Evolutionary conservation across 2,888 invertebrate genomes (phyloP).

Genomic region (Cactoblastis cactorum): DNA sequence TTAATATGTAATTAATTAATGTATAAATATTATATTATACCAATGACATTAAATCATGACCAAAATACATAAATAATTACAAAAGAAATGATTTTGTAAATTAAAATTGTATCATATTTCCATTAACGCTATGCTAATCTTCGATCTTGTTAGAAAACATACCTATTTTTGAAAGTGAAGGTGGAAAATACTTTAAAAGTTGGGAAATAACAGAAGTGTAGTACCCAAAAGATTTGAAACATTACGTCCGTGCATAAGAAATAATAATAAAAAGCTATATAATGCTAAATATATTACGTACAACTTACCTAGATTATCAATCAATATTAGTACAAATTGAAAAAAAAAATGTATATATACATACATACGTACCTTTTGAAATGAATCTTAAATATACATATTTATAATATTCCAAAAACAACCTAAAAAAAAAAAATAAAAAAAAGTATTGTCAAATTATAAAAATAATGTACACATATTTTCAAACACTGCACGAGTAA

Average conservation of each 20-base stretch:
- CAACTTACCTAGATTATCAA: neutral
- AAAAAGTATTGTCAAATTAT: too few species aligned
- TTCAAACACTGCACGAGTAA: neutral
- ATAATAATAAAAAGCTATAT: neutral
- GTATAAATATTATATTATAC: too few species aligned
- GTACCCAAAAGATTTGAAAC: too few species aligned
- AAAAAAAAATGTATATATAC: neutral
- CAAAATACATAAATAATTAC: too few species aligned
- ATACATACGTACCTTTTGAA: neutral
- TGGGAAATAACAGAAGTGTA: conserved; percentile 7
- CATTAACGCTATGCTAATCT: too few species aligned
- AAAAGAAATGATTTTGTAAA: too few species aligned
- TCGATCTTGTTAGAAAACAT: conserved; percentile 3
- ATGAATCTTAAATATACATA: neutral
- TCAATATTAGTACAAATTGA: neutral
- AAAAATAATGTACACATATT: neutral
- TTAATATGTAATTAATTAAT: too few species aligned
- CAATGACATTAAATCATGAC: too few species aligned
- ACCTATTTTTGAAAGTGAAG: conserved; percentile 13
- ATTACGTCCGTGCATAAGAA: conserved; percentile 25
- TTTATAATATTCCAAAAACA: neutral
- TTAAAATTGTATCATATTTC: too few species aligned
- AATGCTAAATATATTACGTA: neutral
- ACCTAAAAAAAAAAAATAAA: neutral
- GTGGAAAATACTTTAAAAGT: conserved; percentile 4